A percentile compares a stretch with the other conserved stretches of the same genome.
Conservation (phyloP, 2,888 invertebrate genomes). For the Lycocerus yunnanus region DNA sequence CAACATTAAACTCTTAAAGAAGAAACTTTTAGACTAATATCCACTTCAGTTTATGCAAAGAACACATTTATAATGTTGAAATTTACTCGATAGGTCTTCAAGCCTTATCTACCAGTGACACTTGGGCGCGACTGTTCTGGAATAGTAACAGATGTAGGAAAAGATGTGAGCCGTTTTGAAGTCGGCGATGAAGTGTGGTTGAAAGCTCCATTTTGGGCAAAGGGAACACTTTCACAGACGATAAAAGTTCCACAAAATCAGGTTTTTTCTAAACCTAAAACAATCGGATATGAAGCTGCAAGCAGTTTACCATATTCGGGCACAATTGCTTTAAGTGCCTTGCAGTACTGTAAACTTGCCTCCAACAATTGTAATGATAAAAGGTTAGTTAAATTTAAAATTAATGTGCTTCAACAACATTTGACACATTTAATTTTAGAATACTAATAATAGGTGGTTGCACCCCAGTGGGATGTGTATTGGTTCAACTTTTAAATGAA, state of each 20-base stretch:
- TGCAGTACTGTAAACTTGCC: slow-evolving; percentile 57
- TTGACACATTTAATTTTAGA: slow-evolving; percentile 48
- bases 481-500: slow-evolving; percentile 61
- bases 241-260: slow-evolving; percentile 60
- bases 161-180: slow-evolving; percentile 61
- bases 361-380: slow-evolving; percentile 58
- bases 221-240: slow-evolving; percentile 62
- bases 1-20: no score
- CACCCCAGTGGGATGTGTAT: slow-evolving; percentile 63
- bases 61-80: not conserved
- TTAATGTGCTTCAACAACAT: not conserved
- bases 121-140: slow-evolving; percentile 69
- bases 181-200: slow-evolving; percentile 68
- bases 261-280: slow-evolving; percentile 61
- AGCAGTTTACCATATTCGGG: slow-evolving; percentile 66
- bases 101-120: slow-evolving; percentile 52
- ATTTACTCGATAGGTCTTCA: not conserved
- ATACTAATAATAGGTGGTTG: slow-evolving; percentile 62
- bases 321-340: slow-evolving; percentile 60
- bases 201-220: slow-evolving; percentile 62
- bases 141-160: slow-evolving; percentile 64
- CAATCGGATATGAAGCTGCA: slow-evolving; percentile 63
- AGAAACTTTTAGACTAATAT: no score
- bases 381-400: slow-evolving; percentile 54
- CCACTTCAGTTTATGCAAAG: no score